Evolutionary conservation across 2,888 invertebrate genomes (phyloP), one percentile per base, ranked within the genome.

Genomic region (Hirtodrosophila confusa): DNA sequence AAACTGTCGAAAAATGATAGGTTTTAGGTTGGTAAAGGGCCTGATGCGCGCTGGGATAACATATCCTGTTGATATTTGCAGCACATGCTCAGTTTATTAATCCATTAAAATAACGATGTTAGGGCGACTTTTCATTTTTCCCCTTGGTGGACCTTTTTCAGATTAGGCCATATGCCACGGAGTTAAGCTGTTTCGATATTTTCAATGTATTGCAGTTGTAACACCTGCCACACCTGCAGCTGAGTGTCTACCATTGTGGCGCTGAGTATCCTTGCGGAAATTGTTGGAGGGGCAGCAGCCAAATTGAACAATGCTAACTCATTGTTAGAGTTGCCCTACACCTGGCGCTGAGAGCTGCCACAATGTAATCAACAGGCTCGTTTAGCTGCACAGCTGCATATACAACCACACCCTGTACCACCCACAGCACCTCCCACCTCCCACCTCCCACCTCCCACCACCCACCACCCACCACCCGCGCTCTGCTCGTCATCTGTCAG

Each of bases 321-420:
- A 39, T 39, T 55, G 63, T 64, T 51, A 12, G 24, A n/a, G 33
- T 31, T 63, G 40, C 39, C n/a, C 7, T 37, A 17, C 69, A 54
- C 31, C n/a, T 24, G 53, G 7, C 10, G 11, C 31, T 51, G 37
- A 45, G 49, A 55, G 57, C 47, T 44, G 44, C 33, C 57, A 45
- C 41, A 45, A 35, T 55, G 80, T 65, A 75, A 75, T 83, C 76
- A 75, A 79, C 58, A 64, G 75, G 66, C 63, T 65, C 61, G 58
- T 64, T 74, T 73, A 60, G 60, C 47, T 74, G 68, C 58, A 58
- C 55, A 43, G 43, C 11, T 45, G 50, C 45, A 23, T 12, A 36
- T 23, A 43, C 44, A 40, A 27, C 27, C 39, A 44, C 35, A 48
- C 4, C 31, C 9, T 9, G 31, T 7, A 31, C 8, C 33, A 35